Base-by-base conservation (phyloP, 2,113 vertebrate genomes). In the Dendrocopos noguchii region DNA sequence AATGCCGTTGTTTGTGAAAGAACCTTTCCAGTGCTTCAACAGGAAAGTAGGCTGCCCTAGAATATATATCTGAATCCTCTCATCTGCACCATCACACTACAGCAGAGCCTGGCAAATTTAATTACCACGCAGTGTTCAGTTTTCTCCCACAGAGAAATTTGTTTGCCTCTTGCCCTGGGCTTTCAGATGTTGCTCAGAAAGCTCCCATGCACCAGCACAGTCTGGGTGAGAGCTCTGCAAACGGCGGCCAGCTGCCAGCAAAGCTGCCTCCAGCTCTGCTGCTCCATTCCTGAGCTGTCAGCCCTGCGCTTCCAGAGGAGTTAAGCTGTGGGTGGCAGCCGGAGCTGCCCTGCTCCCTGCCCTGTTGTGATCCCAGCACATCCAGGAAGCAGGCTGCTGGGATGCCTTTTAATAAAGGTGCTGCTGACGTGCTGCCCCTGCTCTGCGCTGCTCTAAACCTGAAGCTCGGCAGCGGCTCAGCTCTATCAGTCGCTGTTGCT, bases 141-240 rank as follows among this genome's bases (percentile, higher is more conserved):
- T 93, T 95, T 77, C 76, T 82, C 84, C 68, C 87, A 84, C 70
- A 63, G 78, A 75, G 65, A 78, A 90, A 94, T 86, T 60, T 78
- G 91, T 87, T 92, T 87, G 87, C 65, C 82, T 93, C 87, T 90
- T 84, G 94, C 90, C 87, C 87, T 78, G 90, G 87, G 95, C 87
- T 93, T 75, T 84, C 80, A 63, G 42, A 1, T 21, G 70, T 78
- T 90, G 87, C n/a, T 93, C 53, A 19, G 87, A 15, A 42, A 80
- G 79, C 91, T 90, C 60, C 91, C 10, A 2, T 61, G 84, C 90
- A 84, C 20, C 87, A 57, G 87, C 79, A 27, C 1, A 10, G 76
- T 28, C 82, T 34, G 80, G 79, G 76, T 5, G 79, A 64, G 91
- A 83, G 93, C 18, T 7, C 3, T 64, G 87, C 2, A 8, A 28